Evolutionary conservation across 2,797 vertebrate genomes (phyloP).

Genomic region (Dendrocincla tyrannina): DNA sequence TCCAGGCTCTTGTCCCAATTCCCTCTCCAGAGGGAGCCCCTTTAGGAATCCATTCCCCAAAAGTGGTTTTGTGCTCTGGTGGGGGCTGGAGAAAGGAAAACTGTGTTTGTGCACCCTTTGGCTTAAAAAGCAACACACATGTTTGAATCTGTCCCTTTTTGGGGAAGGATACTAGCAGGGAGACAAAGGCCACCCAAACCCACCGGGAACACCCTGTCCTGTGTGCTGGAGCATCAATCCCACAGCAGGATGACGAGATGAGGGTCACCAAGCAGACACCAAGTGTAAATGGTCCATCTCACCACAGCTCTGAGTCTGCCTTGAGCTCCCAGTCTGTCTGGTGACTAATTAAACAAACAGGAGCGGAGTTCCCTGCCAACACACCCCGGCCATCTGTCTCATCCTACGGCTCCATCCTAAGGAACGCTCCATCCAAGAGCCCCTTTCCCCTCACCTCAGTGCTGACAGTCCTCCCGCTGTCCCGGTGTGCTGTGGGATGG

Average conservation of each 20-base stretch:
- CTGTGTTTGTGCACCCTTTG: fast-evolving
- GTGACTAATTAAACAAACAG: constrained; percentile 55
- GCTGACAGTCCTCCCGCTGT: neutral
- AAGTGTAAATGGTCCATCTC: neutral
- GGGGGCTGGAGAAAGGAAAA: neutral
- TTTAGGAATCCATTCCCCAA: neutral
- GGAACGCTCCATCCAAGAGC: neutral
- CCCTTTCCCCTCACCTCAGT: neutral
- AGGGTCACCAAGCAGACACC: neutral
- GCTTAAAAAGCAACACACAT: fast-evolving
- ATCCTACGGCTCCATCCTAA: neutral
- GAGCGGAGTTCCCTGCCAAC: constrained; percentile 26
- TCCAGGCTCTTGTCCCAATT: neutral
- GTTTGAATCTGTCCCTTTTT: neutral
- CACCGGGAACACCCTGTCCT: fast-evolving
- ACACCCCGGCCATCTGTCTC: constrained; percentile 38
- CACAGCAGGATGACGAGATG: fast-evolving
- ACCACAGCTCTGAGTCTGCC: neutral
- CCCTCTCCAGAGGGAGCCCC: neutral
- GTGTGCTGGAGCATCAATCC: neutral
- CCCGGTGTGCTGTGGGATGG: neutral
- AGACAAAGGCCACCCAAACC: neutral
- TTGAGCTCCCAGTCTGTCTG: neutral
- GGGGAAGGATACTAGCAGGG: fast-evolving
- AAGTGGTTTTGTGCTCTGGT: neutral